Percentiles rank a stretch among this genome's conserved stretches.
phyloP scores from a whole-genome alignment of 2,888 invertebrate species.

The Hypercompe scribonia region DNA sequence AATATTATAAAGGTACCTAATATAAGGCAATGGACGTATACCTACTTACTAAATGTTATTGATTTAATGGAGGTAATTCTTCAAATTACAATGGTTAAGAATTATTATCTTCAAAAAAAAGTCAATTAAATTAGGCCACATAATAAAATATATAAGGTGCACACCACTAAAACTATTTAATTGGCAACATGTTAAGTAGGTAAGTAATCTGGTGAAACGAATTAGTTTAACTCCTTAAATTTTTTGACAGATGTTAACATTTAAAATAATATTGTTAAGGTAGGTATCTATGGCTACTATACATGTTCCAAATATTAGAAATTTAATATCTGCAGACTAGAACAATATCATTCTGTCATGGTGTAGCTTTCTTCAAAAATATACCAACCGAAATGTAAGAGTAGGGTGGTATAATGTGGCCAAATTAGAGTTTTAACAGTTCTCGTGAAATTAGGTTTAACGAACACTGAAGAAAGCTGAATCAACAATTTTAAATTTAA shows the following conservation, averaged over 20 bases:
- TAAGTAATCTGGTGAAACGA: not conserved
- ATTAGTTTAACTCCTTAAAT: not conserved
- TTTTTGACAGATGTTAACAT: no score
- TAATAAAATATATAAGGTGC: not conserved
- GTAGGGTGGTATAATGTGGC: not conserved
- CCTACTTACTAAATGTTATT: not conserved
- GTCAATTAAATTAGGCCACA: not conserved
- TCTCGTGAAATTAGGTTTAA: no score
- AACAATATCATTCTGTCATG: not conserved
- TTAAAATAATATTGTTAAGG: not conserved
- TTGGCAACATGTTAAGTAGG: not conserved
- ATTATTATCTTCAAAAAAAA: not conserved
- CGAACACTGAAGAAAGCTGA: no score
- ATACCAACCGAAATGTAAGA: no score
- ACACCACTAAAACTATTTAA: not conserved
- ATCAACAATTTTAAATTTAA: no score
- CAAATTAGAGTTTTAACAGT: not conserved
- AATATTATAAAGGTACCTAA: slow-evolving; percentile 1
- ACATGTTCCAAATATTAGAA: no score
- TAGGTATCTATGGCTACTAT: not conserved
- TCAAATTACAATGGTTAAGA: not conserved
- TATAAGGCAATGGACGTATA: not conserved
- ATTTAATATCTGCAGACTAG: not conserved
- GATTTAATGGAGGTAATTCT: not conserved
- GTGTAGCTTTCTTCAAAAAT: no score